Base-by-base conservation (phyloP, 2,888 invertebrate genomes). In the Phania funesta region DNA sequence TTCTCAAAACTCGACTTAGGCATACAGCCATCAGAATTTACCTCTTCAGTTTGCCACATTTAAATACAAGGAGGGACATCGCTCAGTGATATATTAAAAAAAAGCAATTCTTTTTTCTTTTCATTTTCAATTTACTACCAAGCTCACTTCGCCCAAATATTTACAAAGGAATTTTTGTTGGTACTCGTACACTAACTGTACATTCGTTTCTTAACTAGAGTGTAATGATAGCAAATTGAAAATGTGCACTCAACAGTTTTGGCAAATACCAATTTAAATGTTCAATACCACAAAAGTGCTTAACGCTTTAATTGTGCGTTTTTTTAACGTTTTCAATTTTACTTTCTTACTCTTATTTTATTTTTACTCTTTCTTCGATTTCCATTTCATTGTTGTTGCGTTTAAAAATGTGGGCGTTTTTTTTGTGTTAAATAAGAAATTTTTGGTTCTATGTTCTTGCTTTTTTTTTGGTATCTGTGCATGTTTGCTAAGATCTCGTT, bases 211-310 rank as follows among this genome's bases (percentile, higher is more conserved):
- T 77, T 58, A 24, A 65, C 58, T 65, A 70, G 70, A 78, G 70
- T 70, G 70, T 78, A 78, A 82, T 75, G 78, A 82, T 70, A 38
- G 68, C 77, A 84, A 84, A 84, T 84, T 84, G 82, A 84, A 84
- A 84, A 80, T 82, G 80, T 82, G 80, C 77, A 77, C 77, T 82
- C 82, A 77, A 84, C 80, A 84, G 65, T 84, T 84, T 84, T 80
- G 82, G 82, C 80, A 84, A 84, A 84, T 84, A 84, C 48, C 84
- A 84, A 84, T 84, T 84, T 84, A 84, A 84, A 84, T 84, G 84
- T 84, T 82, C 84, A 80, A 84, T 84, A 74, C 80, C 77, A 74
- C 80, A 78, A 77, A 76, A 74, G 80, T 80, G 65, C 73, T 83
- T 74, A 77, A 76, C 60, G 73, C 76, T 76, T 83, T 83, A 76